Conservation (phyloP, 2,797 vertebrate species). For the Zenarchopterus dispar region DNA sequence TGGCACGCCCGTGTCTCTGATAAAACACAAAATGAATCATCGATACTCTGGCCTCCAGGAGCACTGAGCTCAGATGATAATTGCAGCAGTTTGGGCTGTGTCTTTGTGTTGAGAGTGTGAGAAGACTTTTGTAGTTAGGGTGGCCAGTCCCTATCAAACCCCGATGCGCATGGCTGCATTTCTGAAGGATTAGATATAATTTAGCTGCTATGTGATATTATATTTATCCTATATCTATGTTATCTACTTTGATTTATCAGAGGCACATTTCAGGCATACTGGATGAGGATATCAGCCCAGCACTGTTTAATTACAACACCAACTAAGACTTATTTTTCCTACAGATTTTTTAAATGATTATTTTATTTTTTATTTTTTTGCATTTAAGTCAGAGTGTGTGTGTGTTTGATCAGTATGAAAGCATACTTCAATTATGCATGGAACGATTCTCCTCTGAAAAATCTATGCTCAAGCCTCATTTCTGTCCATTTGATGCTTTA, state of each 20-base stretch:
- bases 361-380: constrained; percentile 24
- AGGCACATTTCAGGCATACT: no score
- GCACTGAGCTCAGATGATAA: constrained; percentile 60
- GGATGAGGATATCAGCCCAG: constrained; percentile 14
- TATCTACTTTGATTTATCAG: constrained; percentile 30
- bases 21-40: constrained; percentile 85
- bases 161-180: constrained; percentile 52
- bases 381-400: no score
- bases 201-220: constrained; percentile 27
- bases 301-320: constrained; percentile 20
- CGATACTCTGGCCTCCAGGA: constrained; percentile 73
- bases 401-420: constrained; percentile 67
- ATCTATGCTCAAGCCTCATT: constrained; percentile 39
- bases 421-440: constrained; percentile 51
- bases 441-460: constrained; percentile 42
- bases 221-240: constrained; percentile 28
- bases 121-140: constrained; percentile 23
- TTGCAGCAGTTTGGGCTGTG: constrained; percentile 49
- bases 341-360: not conserved
- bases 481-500: constrained; percentile 62
- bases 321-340: constrained; percentile 37
- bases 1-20: constrained; percentile 83
- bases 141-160: constrained; percentile 39
- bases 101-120: constrained; percentile 14
- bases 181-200: constrained; percentile 37